These are phyloP conservation scores for Argya squamiceps DNA, from an alignment of 2,797 vertebrate genomes.

Conservation along the genomic window DNA sequence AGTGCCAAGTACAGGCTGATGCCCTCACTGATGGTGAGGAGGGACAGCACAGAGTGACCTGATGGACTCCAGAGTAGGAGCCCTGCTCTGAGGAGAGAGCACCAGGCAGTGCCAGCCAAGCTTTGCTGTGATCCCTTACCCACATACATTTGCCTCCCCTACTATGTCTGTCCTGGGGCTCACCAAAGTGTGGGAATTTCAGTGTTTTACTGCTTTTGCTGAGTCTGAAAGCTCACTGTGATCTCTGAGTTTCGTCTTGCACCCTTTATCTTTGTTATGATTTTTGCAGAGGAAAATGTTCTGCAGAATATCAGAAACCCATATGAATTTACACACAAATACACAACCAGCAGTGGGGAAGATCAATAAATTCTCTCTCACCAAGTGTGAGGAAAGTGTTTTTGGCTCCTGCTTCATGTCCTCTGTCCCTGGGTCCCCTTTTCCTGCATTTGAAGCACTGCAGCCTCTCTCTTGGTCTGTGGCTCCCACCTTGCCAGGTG, in stretches of 20 bases:
- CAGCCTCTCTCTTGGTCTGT: not conserved
- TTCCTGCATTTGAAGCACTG: not conserved
- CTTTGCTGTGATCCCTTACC: not conserved
- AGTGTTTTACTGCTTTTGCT: not conserved
- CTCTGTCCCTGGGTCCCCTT: not conserved
- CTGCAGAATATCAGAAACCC: not conserved
- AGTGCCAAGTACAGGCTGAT: not conserved
- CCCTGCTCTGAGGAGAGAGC: not conserved
- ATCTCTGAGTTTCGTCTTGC: not conserved
- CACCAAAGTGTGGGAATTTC: not conserved
- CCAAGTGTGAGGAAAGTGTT: fast-evolving
- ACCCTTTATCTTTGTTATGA: not conserved
- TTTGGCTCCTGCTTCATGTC: not conserved
- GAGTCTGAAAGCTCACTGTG: not conserved
- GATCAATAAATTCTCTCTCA: not conserved
- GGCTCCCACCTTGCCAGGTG: not conserved
- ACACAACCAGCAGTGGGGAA: not conserved
- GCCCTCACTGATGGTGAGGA: not conserved
- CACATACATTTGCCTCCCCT: not conserved
- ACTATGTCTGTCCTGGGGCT: not conserved
- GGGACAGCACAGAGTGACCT: not conserved
- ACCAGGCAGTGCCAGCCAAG: not conserved
- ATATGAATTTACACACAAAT: not conserved
- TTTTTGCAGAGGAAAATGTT: not conserved
- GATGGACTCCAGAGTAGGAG: not conserved